A percentile compares a stretch with the other conserved stretches of the same genome.
phyloP scores from a whole-genome alignment of 1,140 invertebrate species.

The Drosophila auraria region DNA sequence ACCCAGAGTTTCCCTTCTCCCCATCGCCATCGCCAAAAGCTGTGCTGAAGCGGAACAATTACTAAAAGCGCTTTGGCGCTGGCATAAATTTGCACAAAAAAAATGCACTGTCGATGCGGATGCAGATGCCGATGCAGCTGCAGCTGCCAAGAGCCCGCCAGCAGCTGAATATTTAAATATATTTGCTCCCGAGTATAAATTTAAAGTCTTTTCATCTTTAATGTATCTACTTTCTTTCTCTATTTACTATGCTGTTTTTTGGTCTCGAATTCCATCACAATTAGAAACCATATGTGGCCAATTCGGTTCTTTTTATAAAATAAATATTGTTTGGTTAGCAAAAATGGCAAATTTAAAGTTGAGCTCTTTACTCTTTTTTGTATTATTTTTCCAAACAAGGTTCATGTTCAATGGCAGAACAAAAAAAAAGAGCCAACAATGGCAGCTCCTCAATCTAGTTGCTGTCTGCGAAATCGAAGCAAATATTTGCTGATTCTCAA shows the following conservation, averaged over 20 bases:
- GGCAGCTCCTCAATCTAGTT: not conserved
- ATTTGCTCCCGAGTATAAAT: conserved; percentile 2
- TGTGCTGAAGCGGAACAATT: conserved; percentile 29
- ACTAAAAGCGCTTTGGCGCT: conserved; percentile 29
- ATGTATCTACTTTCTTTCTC: too few relatives aligned
- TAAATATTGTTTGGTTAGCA: not conserved
- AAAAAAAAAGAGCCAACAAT: not conserved
- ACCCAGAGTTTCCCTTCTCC: not conserved
- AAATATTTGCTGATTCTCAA: conserved; percentile 5
- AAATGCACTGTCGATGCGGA: not conserved
- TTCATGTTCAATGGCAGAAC: conserved; percentile 27
- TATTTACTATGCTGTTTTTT: not conserved
- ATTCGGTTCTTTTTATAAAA: not conserved
- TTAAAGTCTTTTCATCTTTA: not conserved
- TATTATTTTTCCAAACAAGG: not conserved
- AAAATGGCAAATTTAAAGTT: not conserved
- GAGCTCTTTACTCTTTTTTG: not conserved
- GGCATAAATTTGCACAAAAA: conserved; percentile 28
- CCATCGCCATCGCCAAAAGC: not conserved
- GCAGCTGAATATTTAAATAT: conserved; percentile 37
- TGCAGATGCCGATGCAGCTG: conserved; percentile 2
- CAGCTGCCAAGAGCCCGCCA: conserved; percentile 1
- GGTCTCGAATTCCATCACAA: not conserved
- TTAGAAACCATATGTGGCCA: conserved; percentile 11
- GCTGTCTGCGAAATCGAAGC: not conserved